phyloP scores from a whole-genome alignment of 1,140 invertebrate species.

The Pomacea maculata region DNA sequence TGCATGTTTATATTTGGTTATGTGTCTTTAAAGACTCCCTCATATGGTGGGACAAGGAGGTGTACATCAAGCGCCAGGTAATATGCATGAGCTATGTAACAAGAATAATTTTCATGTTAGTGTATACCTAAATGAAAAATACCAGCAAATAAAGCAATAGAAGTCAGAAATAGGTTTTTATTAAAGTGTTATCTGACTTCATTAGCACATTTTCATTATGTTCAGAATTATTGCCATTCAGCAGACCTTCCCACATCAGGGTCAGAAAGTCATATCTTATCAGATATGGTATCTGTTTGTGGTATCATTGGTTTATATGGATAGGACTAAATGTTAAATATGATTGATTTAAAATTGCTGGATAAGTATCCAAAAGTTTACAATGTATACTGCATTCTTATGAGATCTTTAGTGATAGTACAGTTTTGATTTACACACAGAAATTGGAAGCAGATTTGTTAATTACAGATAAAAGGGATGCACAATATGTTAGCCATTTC shows the following conservation, averaged over 20 bases:
- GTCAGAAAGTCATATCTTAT: no score
- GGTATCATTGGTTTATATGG: no score
- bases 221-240: background rate
- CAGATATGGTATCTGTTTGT: no score
- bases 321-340: no score
- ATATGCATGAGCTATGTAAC: background rate
- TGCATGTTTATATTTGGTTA: background rate
- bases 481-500: no score
- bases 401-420: no score
- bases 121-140: background rate
- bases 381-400: no score
- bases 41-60: slow-evolving; percentile 13
- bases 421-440: no score
- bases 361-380: no score
- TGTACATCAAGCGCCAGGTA: slow-evolving; percentile 19
- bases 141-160: background rate
- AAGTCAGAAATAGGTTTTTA: background rate
- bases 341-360: no score
- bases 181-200: background rate
- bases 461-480: no score
- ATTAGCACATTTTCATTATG: background rate
- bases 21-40: slow-evolving; percentile 11
- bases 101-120: background rate
- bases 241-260: background rate
- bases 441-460: no score